Base-by-base conservation (phyloP, 2,113 vertebrate species). In the Scomber colias region DNA sequence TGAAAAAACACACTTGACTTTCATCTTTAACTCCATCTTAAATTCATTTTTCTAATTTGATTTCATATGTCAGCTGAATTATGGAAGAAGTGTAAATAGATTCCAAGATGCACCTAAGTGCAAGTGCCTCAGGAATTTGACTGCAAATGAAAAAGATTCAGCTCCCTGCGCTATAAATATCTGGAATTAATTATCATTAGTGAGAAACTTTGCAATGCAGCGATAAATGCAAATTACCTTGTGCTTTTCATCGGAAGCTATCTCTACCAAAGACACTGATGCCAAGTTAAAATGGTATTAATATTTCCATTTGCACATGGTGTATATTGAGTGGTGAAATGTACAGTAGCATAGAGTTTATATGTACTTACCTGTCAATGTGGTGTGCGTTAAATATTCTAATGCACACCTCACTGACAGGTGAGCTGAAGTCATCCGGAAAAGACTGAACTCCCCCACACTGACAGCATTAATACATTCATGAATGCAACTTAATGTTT, bases 131-230 rank as follows among this genome's bases (percentile, higher is more conserved):
- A 71, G 82, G 84, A 85, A 66, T 73, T 60, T 81, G 63, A 78
- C 61, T 64, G 53, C 59, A 71, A 55, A 71, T 67, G 62, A 73
- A 77, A 81, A 49, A 13, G 75, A 64, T 71, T 71, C 44, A 76
- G 59, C 71, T 76, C 53, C 19, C 30, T 1, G 54, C 67, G 21
- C 77, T 81, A 83, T 87, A 71, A 89, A 89, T 89, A 89, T 77
- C 64, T 72, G 35, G 49, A 76, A 82, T 82, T 82, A 84, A 84
- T 87, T 87, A 85, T 68, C 60, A 54, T 86, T 74, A 77, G 69
- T 19, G 27, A 60, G 45, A 31, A 80, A 54, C 53, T 72, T 81
- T 77, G 53, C 74, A 74, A 21, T 57, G 81, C 57, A 59, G 75
- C 5, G 35, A 73, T 72, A 80, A 60, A 81, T 90, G 84, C 67